A percentile compares a stretch with the other conserved stretches of the same genome.
Evolutionary conservation across 1,140 invertebrate genomes (phyloP).

Genomic region (Euura saliciscinereae): DNA sequence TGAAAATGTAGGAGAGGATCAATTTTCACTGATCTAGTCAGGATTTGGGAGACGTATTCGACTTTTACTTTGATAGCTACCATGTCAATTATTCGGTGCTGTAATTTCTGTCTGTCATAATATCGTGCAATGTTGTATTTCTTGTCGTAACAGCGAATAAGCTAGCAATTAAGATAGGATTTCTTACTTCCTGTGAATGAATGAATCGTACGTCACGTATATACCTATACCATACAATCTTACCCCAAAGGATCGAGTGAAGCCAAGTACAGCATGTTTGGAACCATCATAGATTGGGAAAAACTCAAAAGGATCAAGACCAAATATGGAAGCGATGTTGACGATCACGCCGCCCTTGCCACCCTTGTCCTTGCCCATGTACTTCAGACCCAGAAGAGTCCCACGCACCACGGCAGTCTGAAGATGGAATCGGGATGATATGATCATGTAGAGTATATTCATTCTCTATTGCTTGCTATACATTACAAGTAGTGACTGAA

Average conservation of each 20-base stretch:
- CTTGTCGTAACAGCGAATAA: neutral
- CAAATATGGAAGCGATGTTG: too few species aligned
- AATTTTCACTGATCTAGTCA: neutral
- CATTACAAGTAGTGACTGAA: slow-evolving; percentile 26
- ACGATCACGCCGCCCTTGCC: too few species aligned
- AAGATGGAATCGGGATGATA: slow-evolving; percentile 54
- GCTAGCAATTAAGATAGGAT: neutral
- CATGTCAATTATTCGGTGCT: too few species aligned
- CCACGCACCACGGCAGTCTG: too few species aligned
- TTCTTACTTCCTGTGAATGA: neutral
- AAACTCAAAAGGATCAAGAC: slow-evolving; percentile 59
- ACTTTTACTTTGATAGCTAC: too few species aligned
- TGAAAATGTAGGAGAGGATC: neutral
- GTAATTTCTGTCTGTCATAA: too few species aligned
- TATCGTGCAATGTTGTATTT: neutral
- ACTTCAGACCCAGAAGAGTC: too few species aligned
- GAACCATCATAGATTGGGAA: slow-evolving; percentile 67
- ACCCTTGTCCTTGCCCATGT: too few species aligned
- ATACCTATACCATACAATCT: neutral
- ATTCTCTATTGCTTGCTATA: slow-evolving; percentile 63
- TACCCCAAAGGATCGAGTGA: slow-evolving; percentile 38
- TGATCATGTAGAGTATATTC: slow-evolving; percentile 65
- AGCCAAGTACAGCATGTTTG: slow-evolving; percentile 64
- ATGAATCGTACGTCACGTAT: neutral
- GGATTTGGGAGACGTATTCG: neutral